Conservation (phyloP, 2,888 invertebrate genomes). For the Lordiphosa fenestrarum region DNA sequence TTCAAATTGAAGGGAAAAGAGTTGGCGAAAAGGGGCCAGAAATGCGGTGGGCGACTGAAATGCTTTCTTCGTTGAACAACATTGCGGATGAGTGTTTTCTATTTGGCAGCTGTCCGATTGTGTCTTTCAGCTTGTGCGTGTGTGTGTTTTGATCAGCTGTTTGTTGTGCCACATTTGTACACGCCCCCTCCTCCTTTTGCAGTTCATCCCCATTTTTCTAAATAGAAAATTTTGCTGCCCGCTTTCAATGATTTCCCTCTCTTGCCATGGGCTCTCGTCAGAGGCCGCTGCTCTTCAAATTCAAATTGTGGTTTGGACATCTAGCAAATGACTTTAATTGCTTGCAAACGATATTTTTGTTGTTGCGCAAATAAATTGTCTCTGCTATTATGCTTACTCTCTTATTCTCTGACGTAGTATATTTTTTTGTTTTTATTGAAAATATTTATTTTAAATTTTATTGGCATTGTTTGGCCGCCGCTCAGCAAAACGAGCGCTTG, state of each 20-base stretch:
- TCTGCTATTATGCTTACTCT: conserved; percentile 19
- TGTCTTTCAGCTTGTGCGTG: conserved; percentile 8
- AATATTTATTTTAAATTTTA: conserved; percentile 59
- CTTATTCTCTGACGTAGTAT: conserved; percentile 22
- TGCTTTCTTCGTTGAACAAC: conserved; percentile 37
- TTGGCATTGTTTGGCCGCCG: conserved; percentile 43
- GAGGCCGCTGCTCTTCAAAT: conserved; percentile 32
- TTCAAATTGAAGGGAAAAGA: conserved; percentile 47
- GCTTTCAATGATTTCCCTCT: conserved; percentile 9
- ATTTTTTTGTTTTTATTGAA: conserved; percentile 25
- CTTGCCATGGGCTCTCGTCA: neutral
- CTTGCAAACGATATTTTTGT: conserved; percentile 56
- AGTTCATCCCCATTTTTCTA: conserved; percentile 38
- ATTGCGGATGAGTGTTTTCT: conserved; percentile 58
- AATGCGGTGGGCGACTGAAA: conserved; percentile 3
- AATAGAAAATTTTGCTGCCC: conserved; percentile 9
- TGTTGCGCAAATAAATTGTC: conserved; percentile 48
- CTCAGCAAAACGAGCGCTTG: conserved; percentile 1
- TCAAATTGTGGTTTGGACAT: conserved; percentile 34
- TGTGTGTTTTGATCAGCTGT: conserved; percentile 46
- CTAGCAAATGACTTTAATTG: conserved; percentile 68
- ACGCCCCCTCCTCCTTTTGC: conserved; percentile 13
- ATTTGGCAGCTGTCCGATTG: conserved; percentile 30
- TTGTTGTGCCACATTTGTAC: conserved; percentile 56
- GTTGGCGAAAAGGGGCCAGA: neutral